Conservation (phyloP, 2,797 vertebrate species). For the Malacoraja senta region DNA sequence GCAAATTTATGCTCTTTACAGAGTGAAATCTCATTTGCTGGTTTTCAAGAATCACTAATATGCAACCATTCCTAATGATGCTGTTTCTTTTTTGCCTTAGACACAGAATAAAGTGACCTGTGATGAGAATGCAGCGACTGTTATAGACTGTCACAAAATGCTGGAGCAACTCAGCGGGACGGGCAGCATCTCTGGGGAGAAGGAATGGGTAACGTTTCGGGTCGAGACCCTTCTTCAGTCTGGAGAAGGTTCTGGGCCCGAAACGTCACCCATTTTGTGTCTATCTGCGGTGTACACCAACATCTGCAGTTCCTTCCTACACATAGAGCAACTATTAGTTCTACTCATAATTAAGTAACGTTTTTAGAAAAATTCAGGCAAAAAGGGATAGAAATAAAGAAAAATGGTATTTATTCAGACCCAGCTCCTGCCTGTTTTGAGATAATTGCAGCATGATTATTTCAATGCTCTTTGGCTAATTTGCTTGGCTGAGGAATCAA, state of each 20-base stretch:
- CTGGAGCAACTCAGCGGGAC: too few relatives aligned
- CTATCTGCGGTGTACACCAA: too few relatives aligned
- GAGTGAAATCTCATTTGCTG: too few relatives aligned
- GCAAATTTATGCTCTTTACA: too few relatives aligned
- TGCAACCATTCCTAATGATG: too few relatives aligned
- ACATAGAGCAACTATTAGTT: too few relatives aligned
- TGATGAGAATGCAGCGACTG: background rate
- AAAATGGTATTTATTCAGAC: background rate
- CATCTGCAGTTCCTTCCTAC: too few relatives aligned
- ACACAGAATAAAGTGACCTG: background rate
- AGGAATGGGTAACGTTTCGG: too few relatives aligned
- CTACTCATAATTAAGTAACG: background rate
- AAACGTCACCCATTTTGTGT: too few relatives aligned
- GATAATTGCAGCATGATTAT: background rate
- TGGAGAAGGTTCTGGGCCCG: too few relatives aligned
- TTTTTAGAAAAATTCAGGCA: background rate
- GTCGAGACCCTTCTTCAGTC: too few relatives aligned
- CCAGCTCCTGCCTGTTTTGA: background rate
- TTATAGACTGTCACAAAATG: background rate
- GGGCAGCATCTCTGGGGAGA: too few relatives aligned
- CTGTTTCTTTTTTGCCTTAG: background rate
- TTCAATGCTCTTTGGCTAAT: background rate
- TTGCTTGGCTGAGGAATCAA: background rate
- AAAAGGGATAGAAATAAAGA: background rate
- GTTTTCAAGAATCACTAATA: background rate